Evolutionary conservation across 2,113 vertebrate species (phyloP).

Genomic region (Alouatta palliata): DNA sequence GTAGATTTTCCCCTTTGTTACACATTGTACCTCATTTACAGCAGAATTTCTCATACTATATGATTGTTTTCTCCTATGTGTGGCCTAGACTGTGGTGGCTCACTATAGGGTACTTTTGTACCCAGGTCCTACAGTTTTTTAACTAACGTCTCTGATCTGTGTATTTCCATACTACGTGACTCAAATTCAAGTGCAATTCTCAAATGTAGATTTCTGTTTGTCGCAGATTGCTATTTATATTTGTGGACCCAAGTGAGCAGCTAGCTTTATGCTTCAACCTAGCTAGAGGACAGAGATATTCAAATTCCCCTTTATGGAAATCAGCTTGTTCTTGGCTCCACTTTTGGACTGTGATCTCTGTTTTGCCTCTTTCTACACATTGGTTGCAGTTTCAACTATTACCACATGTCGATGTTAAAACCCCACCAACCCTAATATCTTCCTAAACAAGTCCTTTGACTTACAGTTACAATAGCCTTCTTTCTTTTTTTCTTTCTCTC

Average conservation of each 20-base stretch:
- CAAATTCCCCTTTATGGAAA: background rate
- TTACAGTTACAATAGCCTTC: background rate
- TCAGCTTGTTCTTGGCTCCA: background rate
- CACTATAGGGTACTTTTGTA: background rate
- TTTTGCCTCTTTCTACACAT: background rate
- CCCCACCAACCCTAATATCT: background rate
- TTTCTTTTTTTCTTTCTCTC: background rate
- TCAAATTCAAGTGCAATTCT: constrained; percentile 19
- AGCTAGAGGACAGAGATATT: background rate
- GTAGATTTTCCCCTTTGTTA: background rate
- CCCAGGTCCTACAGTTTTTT: background rate
- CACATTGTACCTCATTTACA: background rate
- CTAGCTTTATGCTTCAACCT: background rate
- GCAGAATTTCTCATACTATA: background rate
- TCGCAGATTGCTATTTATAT: constrained; percentile 21
- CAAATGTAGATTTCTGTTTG: background rate
- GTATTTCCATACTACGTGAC: background rate
- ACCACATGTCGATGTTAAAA: background rate
- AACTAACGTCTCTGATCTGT: constrained; percentile 20
- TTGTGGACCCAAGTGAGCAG: background rate
- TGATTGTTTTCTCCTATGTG: background rate
- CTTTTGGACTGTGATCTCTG: background rate
- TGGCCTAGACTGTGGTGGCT: background rate
- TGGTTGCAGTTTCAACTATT: background rate
- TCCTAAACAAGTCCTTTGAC: background rate